Percentiles rank a stretch among this genome's conserved stretches.
Evolutionary conservation across 2,797 vertebrate species (phyloP).

Genomic region (Leucoraja ocellata): DNA sequence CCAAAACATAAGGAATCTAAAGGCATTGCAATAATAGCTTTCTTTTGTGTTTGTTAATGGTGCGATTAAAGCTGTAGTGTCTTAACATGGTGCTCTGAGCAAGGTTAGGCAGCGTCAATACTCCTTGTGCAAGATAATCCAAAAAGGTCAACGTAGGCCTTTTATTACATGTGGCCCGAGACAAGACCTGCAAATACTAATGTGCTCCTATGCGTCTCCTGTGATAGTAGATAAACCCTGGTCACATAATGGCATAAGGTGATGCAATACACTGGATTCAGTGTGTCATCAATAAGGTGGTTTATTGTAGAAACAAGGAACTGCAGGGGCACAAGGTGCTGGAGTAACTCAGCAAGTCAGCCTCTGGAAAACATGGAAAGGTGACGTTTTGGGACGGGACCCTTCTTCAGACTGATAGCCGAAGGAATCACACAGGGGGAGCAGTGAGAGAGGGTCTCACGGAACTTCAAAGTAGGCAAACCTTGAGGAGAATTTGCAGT

Average conservation of each 20-base stretch:
- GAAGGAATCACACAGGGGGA: no score
- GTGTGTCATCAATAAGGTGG: not conserved
- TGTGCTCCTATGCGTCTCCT: not conserved
- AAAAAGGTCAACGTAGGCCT: no score
- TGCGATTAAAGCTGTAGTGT: not conserved
- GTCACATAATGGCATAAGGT: not conserved
- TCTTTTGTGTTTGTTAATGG: not conserved
- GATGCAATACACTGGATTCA: not conserved
- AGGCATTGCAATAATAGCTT: not conserved
- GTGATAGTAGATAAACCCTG: not conserved
- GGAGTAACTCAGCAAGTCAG: no score
- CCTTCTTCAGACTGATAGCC: no score
- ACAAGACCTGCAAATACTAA: not conserved
- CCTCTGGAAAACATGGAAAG: no score
- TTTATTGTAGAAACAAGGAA: not conserved
- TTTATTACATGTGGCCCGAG: not conserved
- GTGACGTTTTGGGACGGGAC: no score
- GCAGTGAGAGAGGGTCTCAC: no score
- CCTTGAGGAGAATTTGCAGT: no score
- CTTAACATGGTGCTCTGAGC: not conserved
- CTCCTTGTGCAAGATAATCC: not conserved
- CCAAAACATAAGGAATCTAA: not conserved
- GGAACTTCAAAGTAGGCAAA: no score
- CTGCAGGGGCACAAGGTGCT: no score
- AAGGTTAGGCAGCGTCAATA: not conserved